A percentile compares a stretch with the other conserved stretches of the same genome.
phyloP scores from a whole-genome alignment of 2,888 invertebrate genomes.

The Ametastegia equiseti region DNA sequence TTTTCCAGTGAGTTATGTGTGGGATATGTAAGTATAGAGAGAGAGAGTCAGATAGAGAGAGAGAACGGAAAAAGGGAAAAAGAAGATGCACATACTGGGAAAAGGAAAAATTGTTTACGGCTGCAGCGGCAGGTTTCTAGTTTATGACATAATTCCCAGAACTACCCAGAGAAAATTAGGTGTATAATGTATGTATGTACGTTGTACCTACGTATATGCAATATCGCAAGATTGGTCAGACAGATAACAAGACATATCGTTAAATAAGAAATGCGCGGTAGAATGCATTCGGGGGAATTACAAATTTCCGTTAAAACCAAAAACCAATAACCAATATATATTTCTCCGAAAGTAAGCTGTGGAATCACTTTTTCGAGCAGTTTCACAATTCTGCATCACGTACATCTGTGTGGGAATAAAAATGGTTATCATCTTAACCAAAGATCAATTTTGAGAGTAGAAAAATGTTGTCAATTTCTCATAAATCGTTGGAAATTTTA shows the following conservation, averaged over 20 bases:
- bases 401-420: too few species aligned
- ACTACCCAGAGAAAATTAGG: conserved; percentile 10
- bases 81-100: background rate
- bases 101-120: background rate
- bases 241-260: background rate
- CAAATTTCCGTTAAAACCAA: background rate
- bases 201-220: background rate
- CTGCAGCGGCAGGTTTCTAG: background rate
- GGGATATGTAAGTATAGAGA: background rate
- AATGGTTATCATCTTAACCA: too few species aligned
- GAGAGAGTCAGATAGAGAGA: background rate
- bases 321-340: too few species aligned
- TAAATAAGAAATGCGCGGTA: background rate
- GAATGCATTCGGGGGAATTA: background rate
- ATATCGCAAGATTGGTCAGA: background rate
- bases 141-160: background rate
- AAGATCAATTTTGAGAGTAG: too few species aligned
- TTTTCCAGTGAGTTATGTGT: background rate
- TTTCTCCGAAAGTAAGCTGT: too few species aligned
- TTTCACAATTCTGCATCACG: too few species aligned
- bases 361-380: too few species aligned
- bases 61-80: background rate
- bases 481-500: background rate
- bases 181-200: too few species aligned
- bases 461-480: too few species aligned